Conservation (phyloP, 2,797 vertebrate genomes). For the Chrysocyon brachyurus region DNA sequence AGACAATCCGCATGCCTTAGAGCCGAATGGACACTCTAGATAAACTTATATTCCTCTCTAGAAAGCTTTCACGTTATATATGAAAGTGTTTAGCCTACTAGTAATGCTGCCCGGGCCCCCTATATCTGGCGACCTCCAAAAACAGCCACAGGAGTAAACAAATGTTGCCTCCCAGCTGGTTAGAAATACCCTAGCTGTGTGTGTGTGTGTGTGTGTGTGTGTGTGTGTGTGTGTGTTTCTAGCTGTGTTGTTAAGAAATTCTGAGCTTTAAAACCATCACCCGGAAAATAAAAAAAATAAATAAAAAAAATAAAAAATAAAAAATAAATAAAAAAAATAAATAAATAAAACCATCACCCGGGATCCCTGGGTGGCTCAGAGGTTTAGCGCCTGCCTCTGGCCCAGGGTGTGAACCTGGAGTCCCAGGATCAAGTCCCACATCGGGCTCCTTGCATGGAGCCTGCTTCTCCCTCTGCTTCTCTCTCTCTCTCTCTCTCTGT, state of each 20-base stretch:
- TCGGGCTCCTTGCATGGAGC: too few species aligned
- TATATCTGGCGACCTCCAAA: slow-evolving; percentile 51
- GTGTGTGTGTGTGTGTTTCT: too few species aligned
- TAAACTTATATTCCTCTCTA: slow-evolving; percentile 41
- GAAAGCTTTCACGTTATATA: slow-evolving; percentile 69
- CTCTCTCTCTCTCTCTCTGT: too few species aligned
- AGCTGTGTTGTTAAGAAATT: slow-evolving; percentile 38
- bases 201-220: too few species aligned
- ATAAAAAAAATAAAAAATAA: too few species aligned
- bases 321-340: too few species aligned
- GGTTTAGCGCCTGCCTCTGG: too few species aligned
- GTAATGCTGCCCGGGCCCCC: slow-evolving; percentile 29
- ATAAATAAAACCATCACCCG: background rate
- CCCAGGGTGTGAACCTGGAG: too few species aligned
- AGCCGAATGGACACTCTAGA: slow-evolving; percentile 48
- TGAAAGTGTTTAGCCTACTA: slow-evolving; percentile 43
- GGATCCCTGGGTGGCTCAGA: too few species aligned
- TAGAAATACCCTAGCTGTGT: slow-evolving; percentile 22
- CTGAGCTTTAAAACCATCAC: background rate
- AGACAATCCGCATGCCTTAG: slow-evolving; percentile 18
- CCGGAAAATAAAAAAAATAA: too few species aligned
- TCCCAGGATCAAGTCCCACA: too few species aligned
- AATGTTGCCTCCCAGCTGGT: slow-evolving; percentile 41
- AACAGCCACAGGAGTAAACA: slow-evolving; percentile 29
- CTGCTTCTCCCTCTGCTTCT: too few species aligned